Percentiles rank a stretch among this genome's conserved stretches.
Conservation (phyloP, 2,888 invertebrate genomes). For the Drosophila nr. fundita region DNA sequence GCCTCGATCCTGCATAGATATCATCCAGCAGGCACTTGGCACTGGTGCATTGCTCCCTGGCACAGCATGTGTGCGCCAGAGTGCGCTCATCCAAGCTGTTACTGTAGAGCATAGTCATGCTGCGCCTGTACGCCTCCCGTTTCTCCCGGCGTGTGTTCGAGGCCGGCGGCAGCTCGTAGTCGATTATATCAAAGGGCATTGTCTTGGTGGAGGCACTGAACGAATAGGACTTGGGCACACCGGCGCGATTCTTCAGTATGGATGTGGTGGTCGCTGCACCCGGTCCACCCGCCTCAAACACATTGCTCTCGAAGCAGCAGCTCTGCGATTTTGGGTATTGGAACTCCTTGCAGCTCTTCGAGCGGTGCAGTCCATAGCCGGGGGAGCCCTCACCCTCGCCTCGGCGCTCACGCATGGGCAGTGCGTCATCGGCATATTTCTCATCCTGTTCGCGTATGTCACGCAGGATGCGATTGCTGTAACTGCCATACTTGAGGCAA, state of each 20-base stretch:
- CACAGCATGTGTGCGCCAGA: conserved; percentile 80
- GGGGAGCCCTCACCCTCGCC: conserved; percentile 82
- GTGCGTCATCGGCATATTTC: conserved; percentile 65
- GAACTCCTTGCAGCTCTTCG: conserved; percentile 84
- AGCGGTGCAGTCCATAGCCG: conserved; percentile 82
- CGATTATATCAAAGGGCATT: conserved; percentile 84
- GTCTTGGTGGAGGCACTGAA: conserved; percentile 84
- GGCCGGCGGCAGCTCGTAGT: conserved; percentile 83
- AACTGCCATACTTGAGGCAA: conserved; percentile 82
- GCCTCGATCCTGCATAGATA: conserved; percentile 76
- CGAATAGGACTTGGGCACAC: conserved; percentile 85
- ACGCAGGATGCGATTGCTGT: conserved; percentile 79
- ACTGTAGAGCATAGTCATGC: conserved; percentile 81
- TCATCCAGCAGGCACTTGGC: conserved; percentile 84
- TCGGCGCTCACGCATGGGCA: conserved; percentile 66
- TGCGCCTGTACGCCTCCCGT: conserved; percentile 81
- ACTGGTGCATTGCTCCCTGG: conserved; percentile 83
- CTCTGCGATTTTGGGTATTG: conserved; percentile 85
- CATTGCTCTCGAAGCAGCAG: conserved; percentile 84
- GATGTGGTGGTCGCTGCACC: conserved; percentile 67
- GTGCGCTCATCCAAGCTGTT: conserved; percentile 77
- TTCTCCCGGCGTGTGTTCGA: conserved; percentile 80
- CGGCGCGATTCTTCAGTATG: conserved; percentile 79
- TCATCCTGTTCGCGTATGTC: conserved; percentile 83
- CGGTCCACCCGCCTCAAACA: conserved; percentile 66